Base-by-base conservation (phyloP, 2,888 invertebrate species). In the Dermolepida albohirtum region DNA sequence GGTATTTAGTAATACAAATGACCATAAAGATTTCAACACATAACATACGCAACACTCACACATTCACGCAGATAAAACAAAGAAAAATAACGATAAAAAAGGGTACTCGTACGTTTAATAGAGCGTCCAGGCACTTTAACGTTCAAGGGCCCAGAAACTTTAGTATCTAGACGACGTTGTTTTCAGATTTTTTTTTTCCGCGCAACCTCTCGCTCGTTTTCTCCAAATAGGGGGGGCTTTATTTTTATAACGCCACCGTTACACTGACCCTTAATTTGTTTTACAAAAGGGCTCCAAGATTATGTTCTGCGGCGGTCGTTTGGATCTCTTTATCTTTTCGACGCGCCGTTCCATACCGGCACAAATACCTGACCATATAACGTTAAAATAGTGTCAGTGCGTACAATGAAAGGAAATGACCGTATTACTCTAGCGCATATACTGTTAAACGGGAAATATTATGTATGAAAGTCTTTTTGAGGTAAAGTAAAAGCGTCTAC, bases 121-220 rank as follows among this genome's bases (percentile, higher is more conserved):
- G 72, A 70, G 70, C 70, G 44, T 14, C 43, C 67, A 66, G 71
- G 73, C 72, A 72, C 73, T 73, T 67, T 72, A 71, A 72, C 69
- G 70, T 73, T 72, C 73, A 70, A 74, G 74, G 69, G 73, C 22
- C 62, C 71, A 66, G 70, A 72, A 73, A 73, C 71, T 72, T 71
- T 68, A 70, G 68, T 70, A 69, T 69, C 70, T 65, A 70, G 71
- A 68, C 71, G 70, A 71, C 62, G 73, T 69, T 69, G 71, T 73
- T 72, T 74, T 69, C 73, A 68, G 66, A 67, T 66, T 71, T 69
- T 69, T 71, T 69, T 69, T 66, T 70, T 40, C 66, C 70, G 57
- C 66, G 67, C 57, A 62, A 8, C 10, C 10, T 69, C 65, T 47
- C 63, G 41, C 63, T 63, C 6, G 6, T 10, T 6, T 8, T 10